Percentiles rank a stretch among this genome's conserved stretches.
phyloP scores from a whole-genome alignment of 1,140 invertebrate species.

The Drosophila navojoa region DNA sequence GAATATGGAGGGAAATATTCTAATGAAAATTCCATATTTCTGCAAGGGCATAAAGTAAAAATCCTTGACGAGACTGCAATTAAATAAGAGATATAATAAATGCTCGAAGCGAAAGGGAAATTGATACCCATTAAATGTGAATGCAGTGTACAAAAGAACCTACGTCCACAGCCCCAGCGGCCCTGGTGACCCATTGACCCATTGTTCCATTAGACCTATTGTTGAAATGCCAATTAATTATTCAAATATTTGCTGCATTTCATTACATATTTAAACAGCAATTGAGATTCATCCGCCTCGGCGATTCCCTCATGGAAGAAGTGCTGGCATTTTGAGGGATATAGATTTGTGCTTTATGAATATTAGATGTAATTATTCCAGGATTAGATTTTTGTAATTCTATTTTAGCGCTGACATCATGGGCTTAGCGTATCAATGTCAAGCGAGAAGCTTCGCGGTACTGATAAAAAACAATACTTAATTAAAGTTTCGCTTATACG shows the following conservation, averaged over 20 bases:
- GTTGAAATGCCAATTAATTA: conserved; percentile 57
- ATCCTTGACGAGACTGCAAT: conserved; percentile 5
- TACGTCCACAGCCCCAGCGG: background rate
- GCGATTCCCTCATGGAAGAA: background rate
- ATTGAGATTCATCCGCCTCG: background rate
- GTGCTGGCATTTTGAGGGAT: background rate
- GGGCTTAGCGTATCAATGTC: too few relatives aligned
- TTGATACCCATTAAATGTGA: conserved; percentile 20
- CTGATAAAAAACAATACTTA: too few relatives aligned
- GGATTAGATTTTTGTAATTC: too few relatives aligned
- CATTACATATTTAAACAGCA: conserved; percentile 52
- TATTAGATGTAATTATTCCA: background rate
- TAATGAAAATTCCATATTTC: background rate
- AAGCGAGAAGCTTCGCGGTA: too few relatives aligned
- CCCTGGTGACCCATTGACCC: conserved; percentile 8
- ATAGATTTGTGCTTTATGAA: conserved; percentile 1
- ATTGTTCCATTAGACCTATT: conserved; percentile 23
- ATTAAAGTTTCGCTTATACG: too few relatives aligned
- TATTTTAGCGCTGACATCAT: too few relatives aligned
- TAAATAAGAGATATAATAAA: background rate
- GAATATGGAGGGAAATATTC: too few relatives aligned
- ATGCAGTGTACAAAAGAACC: conserved; percentile 30
- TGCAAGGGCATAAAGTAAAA: conserved; percentile 19
- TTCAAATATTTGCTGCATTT: conserved; percentile 53
- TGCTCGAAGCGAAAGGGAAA: conserved; percentile 1